These are phyloP conservation scores for Todus mexicanus DNA, from an alignment of 2,797 vertebrate species.

Conservation along the genomic window DNA sequence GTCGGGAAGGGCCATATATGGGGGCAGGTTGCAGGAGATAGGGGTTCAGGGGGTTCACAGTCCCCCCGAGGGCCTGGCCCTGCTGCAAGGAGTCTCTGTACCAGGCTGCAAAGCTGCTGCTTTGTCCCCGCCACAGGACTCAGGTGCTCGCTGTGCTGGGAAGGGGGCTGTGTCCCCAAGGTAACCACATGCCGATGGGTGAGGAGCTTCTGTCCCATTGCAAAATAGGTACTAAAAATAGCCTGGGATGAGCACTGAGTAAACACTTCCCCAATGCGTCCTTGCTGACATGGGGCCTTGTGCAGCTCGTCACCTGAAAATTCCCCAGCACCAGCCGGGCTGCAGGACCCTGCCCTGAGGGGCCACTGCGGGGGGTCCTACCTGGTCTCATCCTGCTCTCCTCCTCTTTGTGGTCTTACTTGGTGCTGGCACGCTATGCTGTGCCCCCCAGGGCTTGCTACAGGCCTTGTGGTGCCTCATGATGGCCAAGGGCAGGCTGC, in stretches of 20 bases:
- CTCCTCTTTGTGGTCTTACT: too few relatives aligned
- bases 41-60: neutral
- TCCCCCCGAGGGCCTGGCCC: fast-evolving
- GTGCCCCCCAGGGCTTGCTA: neutral
- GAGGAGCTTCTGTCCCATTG: neutral
- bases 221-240: constrained; percentile 19
- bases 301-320: neutral
- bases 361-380: neutral
- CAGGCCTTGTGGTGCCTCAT: fast-evolving
- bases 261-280: neutral
- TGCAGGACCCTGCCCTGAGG: neutral
- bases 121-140: fast-evolving
- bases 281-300: neutral
- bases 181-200: neutral
- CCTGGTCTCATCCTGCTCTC: fast-evolving
- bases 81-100: neutral
- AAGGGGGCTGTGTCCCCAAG: neutral
- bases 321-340: fast-evolving
- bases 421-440: too few relatives aligned
- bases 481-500: neutral
- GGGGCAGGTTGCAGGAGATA: neutral
- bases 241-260: neutral
- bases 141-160: fast-evolving
- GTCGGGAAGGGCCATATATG: neutral
- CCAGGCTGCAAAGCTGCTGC: neutral